These are phyloP conservation scores for Cirrhinus molitorella DNA, from an alignment of 2,797 vertebrate species.

Conservation along the genomic window DNA sequence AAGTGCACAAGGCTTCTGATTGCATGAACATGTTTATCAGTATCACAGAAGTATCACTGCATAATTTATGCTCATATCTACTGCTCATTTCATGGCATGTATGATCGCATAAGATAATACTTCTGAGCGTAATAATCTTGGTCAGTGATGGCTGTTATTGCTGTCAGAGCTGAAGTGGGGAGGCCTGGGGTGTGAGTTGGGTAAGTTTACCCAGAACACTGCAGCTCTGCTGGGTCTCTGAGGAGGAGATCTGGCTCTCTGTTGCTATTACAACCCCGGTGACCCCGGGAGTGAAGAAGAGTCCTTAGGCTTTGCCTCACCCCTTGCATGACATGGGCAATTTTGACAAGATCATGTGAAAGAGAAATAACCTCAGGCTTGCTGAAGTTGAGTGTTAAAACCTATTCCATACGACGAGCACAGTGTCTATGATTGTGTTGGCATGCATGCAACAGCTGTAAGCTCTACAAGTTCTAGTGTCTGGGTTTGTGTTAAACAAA, in stretches of 20 bases:
- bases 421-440: neutral
- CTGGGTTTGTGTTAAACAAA: neutral
- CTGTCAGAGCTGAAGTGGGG: conserved; percentile 56
- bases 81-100: neutral
- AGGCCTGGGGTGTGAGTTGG: conserved; percentile 66
- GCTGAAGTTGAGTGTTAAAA: conserved; percentile 35
- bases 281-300: conserved; percentile 71
- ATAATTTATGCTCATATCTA: neutral
- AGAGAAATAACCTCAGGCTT: conserved; percentile 63
- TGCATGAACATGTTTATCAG: neutral
- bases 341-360: conserved; percentile 75
- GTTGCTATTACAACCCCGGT: conserved; percentile 67
- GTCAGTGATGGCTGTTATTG: conserved; percentile 50
- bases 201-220: conserved; percentile 54
- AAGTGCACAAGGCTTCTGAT: neutral
- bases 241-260: conserved; percentile 59
- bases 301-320: conserved; percentile 68
- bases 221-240: conserved; percentile 53
- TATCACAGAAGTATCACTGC: neutral
- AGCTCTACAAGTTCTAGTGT: neutral
- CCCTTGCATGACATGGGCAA: conserved; percentile 66
- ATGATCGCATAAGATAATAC: neutral
- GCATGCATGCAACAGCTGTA: conserved; percentile 22
- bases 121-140: conserved; percentile 20
- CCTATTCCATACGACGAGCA: neutral